Evolutionary conservation across 2,113 vertebrate species (phyloP).

Genomic region (Menidia beryllina): DNA sequence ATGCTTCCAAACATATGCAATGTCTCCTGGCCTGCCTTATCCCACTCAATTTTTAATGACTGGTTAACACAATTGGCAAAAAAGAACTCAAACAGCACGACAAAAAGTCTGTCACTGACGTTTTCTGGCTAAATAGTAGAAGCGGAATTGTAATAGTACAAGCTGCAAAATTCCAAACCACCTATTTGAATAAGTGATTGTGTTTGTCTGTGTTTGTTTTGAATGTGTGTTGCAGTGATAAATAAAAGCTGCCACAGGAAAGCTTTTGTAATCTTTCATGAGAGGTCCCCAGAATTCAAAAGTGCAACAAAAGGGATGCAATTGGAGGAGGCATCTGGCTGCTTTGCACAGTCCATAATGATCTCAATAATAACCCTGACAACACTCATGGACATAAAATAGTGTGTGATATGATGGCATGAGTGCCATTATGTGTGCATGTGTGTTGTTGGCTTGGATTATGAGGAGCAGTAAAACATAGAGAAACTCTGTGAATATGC

Average conservation of each 20-base stretch:
- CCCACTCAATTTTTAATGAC: slow-evolving; percentile 85
- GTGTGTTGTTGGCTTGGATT: slow-evolving; percentile 74
- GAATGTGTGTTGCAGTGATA: slow-evolving; percentile 66
- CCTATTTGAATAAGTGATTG: slow-evolving; percentile 31
- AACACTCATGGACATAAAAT: slow-evolving; percentile 77
- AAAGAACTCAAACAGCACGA: slow-evolving; percentile 77
- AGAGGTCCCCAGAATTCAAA: slow-evolving; percentile 63
- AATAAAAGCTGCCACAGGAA: slow-evolving; percentile 56
- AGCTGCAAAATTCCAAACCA: slow-evolving; percentile 50
- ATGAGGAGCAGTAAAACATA: slow-evolving; percentile 84
- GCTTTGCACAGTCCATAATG: slow-evolving; percentile 79
- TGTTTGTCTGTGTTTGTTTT: slow-evolving; percentile 33
- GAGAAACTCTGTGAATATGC: slow-evolving; percentile 82
- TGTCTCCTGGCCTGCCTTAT: slow-evolving; percentile 73
- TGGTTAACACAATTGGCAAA: slow-evolving; percentile 81
- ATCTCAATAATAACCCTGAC: slow-evolving; percentile 82
- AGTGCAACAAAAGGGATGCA: slow-evolving; percentile 60
- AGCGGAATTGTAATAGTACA: slow-evolving; percentile 66
- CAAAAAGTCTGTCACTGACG: slow-evolving; percentile 79
- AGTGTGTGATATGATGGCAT: slow-evolving; percentile 71
- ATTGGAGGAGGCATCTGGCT: slow-evolving; percentile 55
- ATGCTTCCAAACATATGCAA: slow-evolving; percentile 89
- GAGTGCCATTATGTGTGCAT: slow-evolving; percentile 46
- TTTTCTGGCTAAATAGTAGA: slow-evolving; percentile 73
- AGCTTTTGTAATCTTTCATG: slow-evolving; percentile 68